Evolutionary conservation across 2,113 vertebrate genomes (phyloP), one percentile per base, ranked within the genome.

Genomic region (Polypterus senegalus): DNA sequence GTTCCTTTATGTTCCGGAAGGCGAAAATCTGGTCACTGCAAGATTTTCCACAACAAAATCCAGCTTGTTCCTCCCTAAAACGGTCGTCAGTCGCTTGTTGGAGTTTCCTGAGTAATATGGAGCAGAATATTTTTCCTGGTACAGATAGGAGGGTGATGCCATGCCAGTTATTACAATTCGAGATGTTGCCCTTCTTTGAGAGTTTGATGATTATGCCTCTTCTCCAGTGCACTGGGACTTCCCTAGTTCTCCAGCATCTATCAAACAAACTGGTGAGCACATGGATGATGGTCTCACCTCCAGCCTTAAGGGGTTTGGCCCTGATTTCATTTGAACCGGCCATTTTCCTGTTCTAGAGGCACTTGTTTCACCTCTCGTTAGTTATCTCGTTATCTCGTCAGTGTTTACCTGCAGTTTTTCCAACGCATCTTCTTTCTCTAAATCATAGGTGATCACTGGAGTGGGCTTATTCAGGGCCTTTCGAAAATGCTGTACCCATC

Each of bases 361-460:
- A 8, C 11, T 59, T 8, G 3, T 47, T 46, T 59, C 7, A 58
- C 3, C 47, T 58, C 11, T 47, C 27, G 4, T 11, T 47, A 59
- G 44, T 54, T 27, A 27, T 27, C 27, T 27, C 27, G 7, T 51
- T 43, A 46, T 61, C 60, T 62, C 54, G 54, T 63, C 59, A 62
- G 44, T 48, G 44, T 11, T 57, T 61, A 54, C 52, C 46, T 61
- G 59, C 61, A 48, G 9, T 43, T 67, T 8, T 51, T 52, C 52
- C 10, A 61, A 10, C 46, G 57, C 61, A 60, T 57, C 7, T 46
- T 3, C 48, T 3, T 46, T 64, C 63, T 58, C 46, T 61, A 67
- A 64, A 55, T 43, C 58, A 56, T 49, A 49, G 52, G 27, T 45
- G 63, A 47, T 59, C 64, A 64, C 59, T 54, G 58, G 9, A 61